Percentiles rank a stretch among this genome's conserved stretches.
Conservation (phyloP, 1,140 invertebrate genomes). For the Ectropis grisescens region DNA sequence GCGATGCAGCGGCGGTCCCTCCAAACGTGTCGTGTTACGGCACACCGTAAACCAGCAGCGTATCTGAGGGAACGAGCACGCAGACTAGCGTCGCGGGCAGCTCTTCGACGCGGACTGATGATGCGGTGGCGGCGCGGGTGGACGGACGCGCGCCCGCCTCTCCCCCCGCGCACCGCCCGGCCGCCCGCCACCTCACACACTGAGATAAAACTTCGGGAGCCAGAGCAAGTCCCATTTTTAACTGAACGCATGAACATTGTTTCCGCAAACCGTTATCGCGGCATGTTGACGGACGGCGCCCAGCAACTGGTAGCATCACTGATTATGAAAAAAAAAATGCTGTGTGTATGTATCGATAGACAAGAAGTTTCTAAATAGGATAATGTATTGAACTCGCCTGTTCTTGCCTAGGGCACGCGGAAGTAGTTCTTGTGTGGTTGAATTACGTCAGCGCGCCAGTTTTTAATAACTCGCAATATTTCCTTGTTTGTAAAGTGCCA, state of each 20-base stretch:
- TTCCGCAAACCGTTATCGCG: constrained; percentile 41
- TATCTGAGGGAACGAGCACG: constrained; percentile 64
- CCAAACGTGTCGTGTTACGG: constrained; percentile 70
- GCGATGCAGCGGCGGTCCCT: constrained; percentile 54
- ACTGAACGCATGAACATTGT: constrained; percentile 31
- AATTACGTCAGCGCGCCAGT: constrained; percentile 61
- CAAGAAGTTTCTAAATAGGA: constrained; percentile 5
- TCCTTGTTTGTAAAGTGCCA: constrained; percentile 44
- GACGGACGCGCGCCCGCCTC: constrained; percentile 39
- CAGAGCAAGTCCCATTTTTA: constrained; percentile 58
- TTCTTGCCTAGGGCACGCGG: constrained; percentile 46
- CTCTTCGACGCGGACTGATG: constrained; percentile 63
- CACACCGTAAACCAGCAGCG: constrained; percentile 67
- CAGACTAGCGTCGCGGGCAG: constrained; percentile 53
- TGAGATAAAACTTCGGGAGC: constrained; percentile 63
- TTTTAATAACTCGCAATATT: constrained; percentile 60
- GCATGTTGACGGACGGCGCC: constrained; percentile 14
- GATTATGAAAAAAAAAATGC: constrained; percentile 1
- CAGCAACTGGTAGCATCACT: constrained; percentile 6
- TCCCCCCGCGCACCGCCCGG: constrained; percentile 18
- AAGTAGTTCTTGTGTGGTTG: constrained; percentile 41
- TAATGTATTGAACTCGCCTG: constrained; percentile 6
- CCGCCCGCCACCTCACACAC: constrained; percentile 30
- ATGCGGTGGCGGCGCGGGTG: constrained; percentile 62
- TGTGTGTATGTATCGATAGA: too few relatives aligned